Conservation (phyloP, 1,140 invertebrate species). For the Drosophila hydei region DNA sequence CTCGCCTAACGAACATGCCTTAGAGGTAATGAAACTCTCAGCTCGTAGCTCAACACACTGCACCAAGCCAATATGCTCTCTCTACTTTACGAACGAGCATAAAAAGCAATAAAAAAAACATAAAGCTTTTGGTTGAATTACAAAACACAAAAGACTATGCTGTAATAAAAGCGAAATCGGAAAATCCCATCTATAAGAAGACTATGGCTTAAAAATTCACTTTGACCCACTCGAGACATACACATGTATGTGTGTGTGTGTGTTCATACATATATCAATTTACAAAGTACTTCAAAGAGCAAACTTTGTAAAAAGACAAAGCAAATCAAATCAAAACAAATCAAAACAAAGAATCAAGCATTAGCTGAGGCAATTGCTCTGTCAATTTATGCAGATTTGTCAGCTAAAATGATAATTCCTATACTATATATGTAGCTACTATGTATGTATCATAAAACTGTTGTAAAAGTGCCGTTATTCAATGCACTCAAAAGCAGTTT, state of each 20-base stretch:
- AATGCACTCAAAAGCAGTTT: no score
- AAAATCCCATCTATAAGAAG: neutral
- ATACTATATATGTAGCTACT: no score
- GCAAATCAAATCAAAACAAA: no score
- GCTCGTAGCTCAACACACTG: no score
- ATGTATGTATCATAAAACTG: neutral
- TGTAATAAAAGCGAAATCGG: constrained; percentile 13
- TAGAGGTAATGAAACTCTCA: no score
- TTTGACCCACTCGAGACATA: constrained; percentile 12
- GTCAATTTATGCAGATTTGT: neutral
- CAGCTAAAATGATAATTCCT: no score
- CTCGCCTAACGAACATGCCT: no score
- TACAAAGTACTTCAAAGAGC: constrained; percentile 1
- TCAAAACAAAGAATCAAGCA: no score
- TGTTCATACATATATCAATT: neutral
- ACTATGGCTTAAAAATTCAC: constrained; percentile 18
- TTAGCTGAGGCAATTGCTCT: neutral
- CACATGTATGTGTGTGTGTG: neutral
- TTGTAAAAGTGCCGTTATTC: no score
- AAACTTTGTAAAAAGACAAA: no score
- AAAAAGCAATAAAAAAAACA: neutral
- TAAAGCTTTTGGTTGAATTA: constrained; percentile 16
- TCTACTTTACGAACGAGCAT: neutral
- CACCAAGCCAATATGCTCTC: no score
- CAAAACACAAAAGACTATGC: constrained; percentile 20